A percentile compares a stretch with the other conserved stretches of the same genome.
phyloP scores from a whole-genome alignment of 2,113 vertebrate genomes.

The Amphiprion percula region DNA sequence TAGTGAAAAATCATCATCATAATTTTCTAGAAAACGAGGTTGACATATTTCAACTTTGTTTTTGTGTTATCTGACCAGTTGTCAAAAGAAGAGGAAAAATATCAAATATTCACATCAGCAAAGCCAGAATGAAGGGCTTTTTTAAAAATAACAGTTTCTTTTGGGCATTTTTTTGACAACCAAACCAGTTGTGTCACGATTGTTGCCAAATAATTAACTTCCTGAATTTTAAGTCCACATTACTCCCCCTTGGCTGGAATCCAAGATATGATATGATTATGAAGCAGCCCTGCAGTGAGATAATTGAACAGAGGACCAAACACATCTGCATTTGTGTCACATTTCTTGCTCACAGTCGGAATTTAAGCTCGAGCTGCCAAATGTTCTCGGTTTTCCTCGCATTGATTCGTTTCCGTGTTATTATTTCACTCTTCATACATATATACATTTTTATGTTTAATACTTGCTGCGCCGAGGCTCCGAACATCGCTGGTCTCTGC shows the following conservation, averaged over 20 bases:
- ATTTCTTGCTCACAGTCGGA: not conserved
- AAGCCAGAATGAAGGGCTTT: not conserved
- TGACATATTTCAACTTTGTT: slow-evolving; percentile 12
- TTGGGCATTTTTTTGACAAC: not conserved
- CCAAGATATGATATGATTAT: slow-evolving; percentile 15
- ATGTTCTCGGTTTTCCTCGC: not conserved
- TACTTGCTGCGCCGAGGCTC: slow-evolving; percentile 6
- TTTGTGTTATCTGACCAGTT: not conserved
- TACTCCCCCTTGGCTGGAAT: slow-evolving; percentile 6
- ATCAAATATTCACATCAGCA: not conserved
- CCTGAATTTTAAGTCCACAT: slow-evolving; percentile 1
- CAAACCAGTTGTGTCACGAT: slow-evolving; percentile 1
- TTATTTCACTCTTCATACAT: not conserved
- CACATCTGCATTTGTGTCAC: slow-evolving; percentile 1
- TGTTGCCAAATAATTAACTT: slow-evolving; percentile 11
- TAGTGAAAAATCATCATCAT: not conserved
- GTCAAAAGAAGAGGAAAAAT: not conserved
- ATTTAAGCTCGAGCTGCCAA: slow-evolving; percentile 11
- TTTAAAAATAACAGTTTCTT: not conserved
- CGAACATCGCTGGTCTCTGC: slow-evolving; percentile 4
- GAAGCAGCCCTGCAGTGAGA: not conserved
- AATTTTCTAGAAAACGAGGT: not conserved
- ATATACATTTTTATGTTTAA: slow-evolving; percentile 16
- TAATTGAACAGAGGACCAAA: slow-evolving; percentile 4
- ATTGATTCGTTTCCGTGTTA: not conserved